phyloP scores from a whole-genome alignment of 1,140 invertebrate genomes.

The Ruditapes philippinarum region DNA sequence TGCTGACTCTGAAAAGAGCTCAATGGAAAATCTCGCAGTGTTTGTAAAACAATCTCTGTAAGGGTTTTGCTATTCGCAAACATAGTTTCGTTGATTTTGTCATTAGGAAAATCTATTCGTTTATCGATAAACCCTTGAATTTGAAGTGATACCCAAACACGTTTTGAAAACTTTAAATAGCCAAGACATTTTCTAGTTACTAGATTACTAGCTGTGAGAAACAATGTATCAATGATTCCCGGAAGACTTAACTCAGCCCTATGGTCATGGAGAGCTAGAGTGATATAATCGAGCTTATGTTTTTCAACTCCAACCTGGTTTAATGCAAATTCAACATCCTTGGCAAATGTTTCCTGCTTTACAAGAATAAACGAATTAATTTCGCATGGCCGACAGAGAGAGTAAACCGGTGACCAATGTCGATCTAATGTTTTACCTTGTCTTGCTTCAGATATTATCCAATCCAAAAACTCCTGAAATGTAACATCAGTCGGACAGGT shows the following conservation, averaged over 20 bases:
- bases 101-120: too few species aligned
- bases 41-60: too few species aligned
- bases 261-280: not conserved
- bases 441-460: not conserved
- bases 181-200: slow-evolving; percentile 13
- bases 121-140: slow-evolving; percentile 65
- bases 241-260: slow-evolving; percentile 15
- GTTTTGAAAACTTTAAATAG: not conserved
- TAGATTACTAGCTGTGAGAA: too few species aligned
- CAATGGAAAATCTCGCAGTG: too few species aligned
- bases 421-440: not conserved
- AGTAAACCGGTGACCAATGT: slow-evolving; percentile 42
- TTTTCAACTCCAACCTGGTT: slow-evolving; percentile 1
- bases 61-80: too few species aligned
- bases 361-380: slow-evolving; percentile 46
- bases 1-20: too few species aligned
- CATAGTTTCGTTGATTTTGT: too few species aligned
- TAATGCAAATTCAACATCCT: slow-evolving; percentile 46
- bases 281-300: not conserved
- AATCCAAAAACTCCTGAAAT: slow-evolving; percentile 22
- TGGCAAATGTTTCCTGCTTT: slow-evolving; percentile 60
- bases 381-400: slow-evolving; percentile 45
- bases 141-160: slow-evolving; percentile 53
- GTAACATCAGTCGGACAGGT: not conserved
- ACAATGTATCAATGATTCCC: slow-evolving; percentile 17